Base-by-base conservation (phyloP, 2,888 invertebrate genomes). In the Polydrusus cervinus region DNA sequence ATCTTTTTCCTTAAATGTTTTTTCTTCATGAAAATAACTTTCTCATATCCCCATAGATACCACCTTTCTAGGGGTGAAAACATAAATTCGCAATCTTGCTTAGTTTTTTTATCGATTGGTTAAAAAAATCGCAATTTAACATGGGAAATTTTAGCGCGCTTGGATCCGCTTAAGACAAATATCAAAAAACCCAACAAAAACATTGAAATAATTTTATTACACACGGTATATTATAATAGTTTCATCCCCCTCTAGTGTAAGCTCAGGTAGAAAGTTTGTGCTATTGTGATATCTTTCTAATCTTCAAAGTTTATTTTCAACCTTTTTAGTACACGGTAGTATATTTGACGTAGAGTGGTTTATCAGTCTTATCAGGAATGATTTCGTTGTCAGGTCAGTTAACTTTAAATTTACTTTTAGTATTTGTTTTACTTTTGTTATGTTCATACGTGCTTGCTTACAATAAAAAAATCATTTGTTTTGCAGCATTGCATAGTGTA, bases 361-460 rank as follows among this genome's bases (percentile, higher is more conserved):
- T 72, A 73, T 73, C 73, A 73, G 68, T 68, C 55, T 73, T 73
- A 73, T 73, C 73, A 68, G 73, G 73, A 51, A 16, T 20, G 16
- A 51, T 51, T 51, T 18, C 25, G 57, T 49, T 16, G 65, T 67
- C 71, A 51, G 71, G 75, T 71, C 75, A 71, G 75, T 67, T 75
- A 71, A 75, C 75, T 71, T 65, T 57, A 75, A 75, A 75, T 67
- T 47, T 62, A 70, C 49, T 71, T 71, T 71, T 69, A 75, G 74
- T 70, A 49, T 70, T 75, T 75, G 74, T 65, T 70, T 70, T 75
- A 75, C 69, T 74, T 70, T 69, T 65, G 74, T 55, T 57, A 14
- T 30, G 69, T 51, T 38, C 30, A 64, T 68, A 74, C 68, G 74
- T 69, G 73, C 68, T 34, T 25, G 5, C 25, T 9, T 30, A 10